Base-by-base conservation (phyloP, 2,888 invertebrate genomes). In the Diarsia mendica region DNA sequence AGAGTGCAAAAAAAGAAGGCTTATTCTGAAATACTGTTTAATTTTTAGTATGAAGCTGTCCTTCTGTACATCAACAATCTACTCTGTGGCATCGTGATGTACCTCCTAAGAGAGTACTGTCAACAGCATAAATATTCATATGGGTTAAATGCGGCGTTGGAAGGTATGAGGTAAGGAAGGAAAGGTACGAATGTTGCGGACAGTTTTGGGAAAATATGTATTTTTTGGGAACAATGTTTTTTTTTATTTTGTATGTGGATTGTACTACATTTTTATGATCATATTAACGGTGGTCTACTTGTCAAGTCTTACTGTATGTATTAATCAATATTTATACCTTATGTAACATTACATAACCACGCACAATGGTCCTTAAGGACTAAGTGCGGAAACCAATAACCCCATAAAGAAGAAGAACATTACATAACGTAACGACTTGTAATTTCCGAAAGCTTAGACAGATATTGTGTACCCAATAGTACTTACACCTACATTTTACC, bases 41-140 rank as follows among this genome's bases (percentile, higher is more conserved):
- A 28, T 28, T 2, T 28, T 28, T 28, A 28, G 28, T 28, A 28
- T 28, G 28, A 20, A 23, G 6, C 18, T 18, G 4, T 4, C 10
- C 20, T 77, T 79, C 64, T 79, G 72, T 58, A 58, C 3, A 10
- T 1, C 8, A 39, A 39, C 39, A 39, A 46, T 39, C 0, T 18
- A 51, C 18, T 51, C 49, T 46, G 49, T 77, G 64, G 64, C 23
- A 46, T 65, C 46, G 4, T 64, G 11, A 23, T 64, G 64, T 72
- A 70, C 28, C 58, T 49, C 28, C 20, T 74, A 69, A 70, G 79
- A 61, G 70, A 67, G 86, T 78, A 75, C 74, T 83, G 77, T 72
- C 60, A 58, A 58, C 63, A 28, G 28, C 78, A 87, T 85, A 75
- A 84, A 85, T 89, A 86, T 82, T 83, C 74, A 87, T 79, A 80